Conservation (phyloP, 2,113 vertebrate species). For the Empidonax alnorum region DNA sequence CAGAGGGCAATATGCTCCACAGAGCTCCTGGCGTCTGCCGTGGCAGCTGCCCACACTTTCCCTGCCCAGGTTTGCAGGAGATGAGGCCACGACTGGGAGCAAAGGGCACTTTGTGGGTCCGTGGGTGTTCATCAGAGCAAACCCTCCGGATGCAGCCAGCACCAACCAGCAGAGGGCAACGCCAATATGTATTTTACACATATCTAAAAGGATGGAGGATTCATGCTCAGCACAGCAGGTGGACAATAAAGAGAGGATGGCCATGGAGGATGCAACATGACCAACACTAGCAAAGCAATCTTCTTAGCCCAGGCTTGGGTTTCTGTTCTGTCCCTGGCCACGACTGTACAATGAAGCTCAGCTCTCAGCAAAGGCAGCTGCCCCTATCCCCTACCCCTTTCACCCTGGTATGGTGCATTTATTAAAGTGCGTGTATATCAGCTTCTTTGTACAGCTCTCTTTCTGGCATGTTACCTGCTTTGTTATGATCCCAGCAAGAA, state of each 20-base stretch:
- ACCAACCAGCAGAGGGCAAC: constrained; percentile 5
- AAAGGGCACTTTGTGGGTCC: fast-evolving
- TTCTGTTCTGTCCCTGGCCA: neutral
- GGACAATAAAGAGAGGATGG: neutral
- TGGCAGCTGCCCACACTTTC: fast-evolving
- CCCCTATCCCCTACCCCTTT: neutral
- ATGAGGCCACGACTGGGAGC: neutral
- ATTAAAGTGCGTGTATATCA: neutral
- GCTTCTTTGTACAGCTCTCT: neutral
- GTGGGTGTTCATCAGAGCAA: fast-evolving
- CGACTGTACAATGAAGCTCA: fast-evolving
- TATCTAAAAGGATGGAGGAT: neutral
- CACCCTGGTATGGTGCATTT: neutral
- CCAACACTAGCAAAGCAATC: neutral
- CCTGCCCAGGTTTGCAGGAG: neutral
- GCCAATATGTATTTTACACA: neutral
- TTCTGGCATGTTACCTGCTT: fast-evolving
- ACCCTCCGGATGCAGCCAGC: fast-evolving
- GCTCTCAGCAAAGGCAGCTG: neutral
- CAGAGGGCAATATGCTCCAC: neutral
- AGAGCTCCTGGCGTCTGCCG: neutral
- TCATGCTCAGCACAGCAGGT: fast-evolving
- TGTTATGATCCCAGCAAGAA: neutral
- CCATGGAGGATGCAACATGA: neutral
- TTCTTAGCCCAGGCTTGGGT: neutral